Evolutionary conservation across 2,888 invertebrate species (phyloP), one percentile per base, ranked within the genome.

Genomic region (Salticus scenicus): DNA sequence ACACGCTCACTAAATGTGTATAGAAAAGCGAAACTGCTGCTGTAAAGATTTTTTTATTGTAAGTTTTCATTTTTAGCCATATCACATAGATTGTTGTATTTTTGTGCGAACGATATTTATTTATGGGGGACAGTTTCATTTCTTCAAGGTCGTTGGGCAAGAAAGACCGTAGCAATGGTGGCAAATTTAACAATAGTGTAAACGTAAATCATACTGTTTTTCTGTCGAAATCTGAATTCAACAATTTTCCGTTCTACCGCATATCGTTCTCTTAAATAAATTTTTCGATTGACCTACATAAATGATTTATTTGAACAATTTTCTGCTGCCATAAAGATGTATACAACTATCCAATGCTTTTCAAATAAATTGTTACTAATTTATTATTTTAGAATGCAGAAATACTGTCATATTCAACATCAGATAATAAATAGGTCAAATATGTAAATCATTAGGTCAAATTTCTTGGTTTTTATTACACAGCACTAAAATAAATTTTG

Each of bases 191-290:
- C 41, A 74, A 74, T 73, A 24, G 20, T 1, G 17, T 14, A 8
- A 27, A 7, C 63, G 70, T 81, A 81, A 81, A 81, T 81, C 63
- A 74, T 42, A 37, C n/a, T 57, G 69, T 37, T 41, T 47, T 75
- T 31, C 37, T 30, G 27, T 73, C 14, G 28, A 17, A 47, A 27
- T 7, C 27, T 51, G n/a, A 30, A 66, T 37, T 1, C 20, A 33
- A n/a, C 67, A 33, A 67, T 67, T 67, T 67, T 67, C 67, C 33
- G 37, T 33, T 33, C 28, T 67, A 20, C 31, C 33, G 67, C 67
- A 20, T 20, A 33, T n/a, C 7, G 20, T 57, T 4, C 24, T 24
- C 4, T 37, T 7, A 24, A 24, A n/a, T n/a, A n/a, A n/a, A n/a
- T n/a, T n/a, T n/a, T n/a, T n/a, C 24, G 5, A 20, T 10, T 37